Conservation (phyloP, 2,113 vertebrate species). For the Platycercus adscitus region DNA sequence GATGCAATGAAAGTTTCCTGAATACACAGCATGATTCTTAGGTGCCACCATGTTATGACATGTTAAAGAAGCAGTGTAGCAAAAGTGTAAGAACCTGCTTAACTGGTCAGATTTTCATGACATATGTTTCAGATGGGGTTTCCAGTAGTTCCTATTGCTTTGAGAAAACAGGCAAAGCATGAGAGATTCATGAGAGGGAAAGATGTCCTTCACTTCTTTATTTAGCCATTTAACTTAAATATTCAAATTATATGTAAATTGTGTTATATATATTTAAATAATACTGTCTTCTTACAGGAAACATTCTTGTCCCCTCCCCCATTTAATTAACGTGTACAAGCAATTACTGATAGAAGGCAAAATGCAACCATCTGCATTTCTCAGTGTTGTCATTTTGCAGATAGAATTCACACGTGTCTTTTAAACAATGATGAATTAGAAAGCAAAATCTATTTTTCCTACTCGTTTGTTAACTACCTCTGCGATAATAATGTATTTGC, state of each 20-base stretch:
- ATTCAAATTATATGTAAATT: constrained; percentile 26
- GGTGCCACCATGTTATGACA: neutral
- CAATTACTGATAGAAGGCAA: constrained; percentile 51
- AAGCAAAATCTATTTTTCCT: constrained; percentile 50
- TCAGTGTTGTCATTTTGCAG: constrained; percentile 65
- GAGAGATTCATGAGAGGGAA: neutral
- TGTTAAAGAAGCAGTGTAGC: neutral
- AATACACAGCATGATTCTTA: neutral
- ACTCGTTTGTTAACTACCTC: constrained; percentile 73
- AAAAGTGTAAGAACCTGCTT: neutral
- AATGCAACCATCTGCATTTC: constrained; percentile 71
- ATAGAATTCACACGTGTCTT: constrained; percentile 70
- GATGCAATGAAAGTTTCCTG: neutral
- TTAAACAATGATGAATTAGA: constrained; percentile 79
- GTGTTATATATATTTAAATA: neutral
- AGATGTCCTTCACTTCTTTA: neutral
- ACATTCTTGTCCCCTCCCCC: neutral
- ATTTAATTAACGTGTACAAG: constrained; percentile 48
- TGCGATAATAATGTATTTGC: constrained; percentile 79
- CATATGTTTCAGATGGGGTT: neutral
- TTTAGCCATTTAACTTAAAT: neutral
- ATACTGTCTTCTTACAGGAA: neutral
- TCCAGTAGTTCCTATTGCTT: neutral
- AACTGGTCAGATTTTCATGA: neutral
- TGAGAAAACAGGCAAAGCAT: constrained; percentile 5